phyloP scores from a whole-genome alignment of 2,888 invertebrate species.

The Neuroscelio doddi region DNA sequence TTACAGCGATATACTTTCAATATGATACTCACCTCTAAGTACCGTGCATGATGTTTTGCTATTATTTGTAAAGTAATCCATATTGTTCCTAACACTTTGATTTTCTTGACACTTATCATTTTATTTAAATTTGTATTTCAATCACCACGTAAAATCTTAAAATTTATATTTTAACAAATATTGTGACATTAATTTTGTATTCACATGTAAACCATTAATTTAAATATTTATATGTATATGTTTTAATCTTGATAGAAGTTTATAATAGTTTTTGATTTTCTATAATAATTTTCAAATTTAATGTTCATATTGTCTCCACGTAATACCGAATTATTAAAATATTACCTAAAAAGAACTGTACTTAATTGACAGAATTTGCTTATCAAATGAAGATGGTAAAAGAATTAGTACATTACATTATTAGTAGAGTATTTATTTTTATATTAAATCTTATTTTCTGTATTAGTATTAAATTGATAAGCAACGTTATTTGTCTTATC shows the following conservation, averaged over 20 bases:
- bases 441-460: too few species aligned
- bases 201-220: too few species aligned
- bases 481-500: too few species aligned
- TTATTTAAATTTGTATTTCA: too few species aligned
- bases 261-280: too few species aligned
- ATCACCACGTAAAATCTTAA: too few species aligned
- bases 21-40: conserved; percentile 58
- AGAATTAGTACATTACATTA: background rate
- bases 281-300: too few species aligned
- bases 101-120: conserved; percentile 11
- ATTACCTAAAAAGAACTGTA: conserved; percentile 5
- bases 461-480: too few species aligned
- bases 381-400: too few species aligned
- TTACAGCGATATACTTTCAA: background rate
- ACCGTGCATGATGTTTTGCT: conserved; percentile 47
- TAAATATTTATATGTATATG: too few species aligned
- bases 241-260: too few species aligned
- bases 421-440: background rate
- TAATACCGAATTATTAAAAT: conserved; percentile 8
- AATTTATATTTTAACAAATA: background rate
- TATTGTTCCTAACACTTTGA: conserved; percentile 17
- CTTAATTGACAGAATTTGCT: too few species aligned
- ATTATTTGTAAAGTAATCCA: conserved; percentile 27
- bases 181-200: background rate
- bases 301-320: background rate